Percentiles rank a stretch among this genome's conserved stretches.
phyloP scores from a whole-genome alignment of 2,113 vertebrate genomes.

The Tylochromis polylepis region DNA sequence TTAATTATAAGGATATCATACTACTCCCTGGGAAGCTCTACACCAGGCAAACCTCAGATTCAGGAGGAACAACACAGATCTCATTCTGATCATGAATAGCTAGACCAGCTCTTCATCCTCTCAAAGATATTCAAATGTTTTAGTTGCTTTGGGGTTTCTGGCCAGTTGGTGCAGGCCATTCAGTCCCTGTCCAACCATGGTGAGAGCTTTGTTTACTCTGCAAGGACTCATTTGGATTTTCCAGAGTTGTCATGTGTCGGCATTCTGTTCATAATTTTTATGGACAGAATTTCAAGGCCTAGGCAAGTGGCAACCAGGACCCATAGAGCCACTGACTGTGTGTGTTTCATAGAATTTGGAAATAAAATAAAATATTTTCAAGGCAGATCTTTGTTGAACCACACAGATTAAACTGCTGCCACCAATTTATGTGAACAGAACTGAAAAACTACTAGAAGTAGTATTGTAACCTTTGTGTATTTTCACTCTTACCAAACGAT shows the following conservation, averaged over 20 bases:
- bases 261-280: neutral
- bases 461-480: neutral
- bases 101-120: neutral
- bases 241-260: neutral
- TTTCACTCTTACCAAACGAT: neutral
- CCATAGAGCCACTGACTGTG: neutral
- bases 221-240: neutral
- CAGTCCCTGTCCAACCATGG: too few species aligned
- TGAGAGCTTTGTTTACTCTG: too few species aligned
- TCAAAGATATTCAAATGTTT: too few species aligned
- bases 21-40: neutral
- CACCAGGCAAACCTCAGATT: neutral
- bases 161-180: too few species aligned
- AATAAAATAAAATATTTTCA: fast-evolving
- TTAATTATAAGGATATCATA: neutral
- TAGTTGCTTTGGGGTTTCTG: too few species aligned
- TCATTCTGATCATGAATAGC: neutral
- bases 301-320: fast-evolving
- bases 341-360: neutral
- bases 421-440: neutral
- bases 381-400: neutral
- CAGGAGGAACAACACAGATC: neutral
- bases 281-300: neutral
- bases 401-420: neutral
- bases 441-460: neutral